Evolutionary conservation across 2,797 vertebrate genomes (phyloP).

Genomic region (Onychomys arenicola): DNA sequence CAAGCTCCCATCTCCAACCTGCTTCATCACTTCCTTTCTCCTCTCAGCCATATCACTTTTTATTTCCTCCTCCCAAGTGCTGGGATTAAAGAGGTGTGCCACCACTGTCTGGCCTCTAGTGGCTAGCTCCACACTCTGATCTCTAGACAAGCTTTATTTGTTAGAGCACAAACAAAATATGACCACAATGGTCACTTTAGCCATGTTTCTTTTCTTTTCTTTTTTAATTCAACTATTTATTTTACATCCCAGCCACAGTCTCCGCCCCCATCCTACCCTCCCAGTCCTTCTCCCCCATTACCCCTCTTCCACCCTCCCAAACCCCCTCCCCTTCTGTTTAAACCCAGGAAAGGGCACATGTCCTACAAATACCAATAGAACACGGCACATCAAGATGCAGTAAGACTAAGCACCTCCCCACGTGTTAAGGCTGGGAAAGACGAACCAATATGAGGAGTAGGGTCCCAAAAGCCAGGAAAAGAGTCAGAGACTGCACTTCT

Average conservation of each 20-base stretch:
- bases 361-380: neutral
- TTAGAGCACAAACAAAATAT: no score
- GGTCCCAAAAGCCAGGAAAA: neutral
- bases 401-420: neutral
- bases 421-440: neutral
- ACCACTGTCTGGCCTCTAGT: no score
- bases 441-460: neutral
- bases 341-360: neutral
- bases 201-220: neutral
- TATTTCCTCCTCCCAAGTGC: no score
- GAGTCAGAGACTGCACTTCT: neutral
- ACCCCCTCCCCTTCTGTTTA: neutral
- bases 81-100: no score
- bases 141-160: no score
- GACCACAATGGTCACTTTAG: neutral
- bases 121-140: no score
- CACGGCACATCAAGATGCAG: neutral
- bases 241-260: neutral
- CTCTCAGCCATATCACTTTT: no score
- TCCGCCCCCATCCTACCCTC: neutral
- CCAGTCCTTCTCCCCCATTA: neutral
- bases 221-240: neutral
- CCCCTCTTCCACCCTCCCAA: fast-evolving
- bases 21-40: no score
- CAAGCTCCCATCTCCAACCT: no score